Evolutionary conservation across 2,113 vertebrate species (phyloP), one percentile per base, ranked within the genome.

Genomic region (Salminus brasiliensis): DNA sequence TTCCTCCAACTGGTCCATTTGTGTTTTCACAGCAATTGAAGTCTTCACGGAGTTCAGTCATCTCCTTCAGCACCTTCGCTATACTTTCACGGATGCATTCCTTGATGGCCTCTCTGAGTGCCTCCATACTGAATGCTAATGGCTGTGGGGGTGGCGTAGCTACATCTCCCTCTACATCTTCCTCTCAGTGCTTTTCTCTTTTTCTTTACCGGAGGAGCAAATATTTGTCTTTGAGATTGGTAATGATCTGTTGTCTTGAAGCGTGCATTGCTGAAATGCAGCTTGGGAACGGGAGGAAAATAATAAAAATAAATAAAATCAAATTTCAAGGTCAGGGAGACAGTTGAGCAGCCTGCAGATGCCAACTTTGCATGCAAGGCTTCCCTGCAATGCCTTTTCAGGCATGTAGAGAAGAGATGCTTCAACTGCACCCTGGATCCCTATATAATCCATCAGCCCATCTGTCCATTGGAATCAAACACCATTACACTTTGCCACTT

Each of bases 171-270:
- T n/a, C n/a, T n/a, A n/a, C 15, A 32, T 39, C 23, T 23, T 39
- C 39, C 32, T 66, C 62, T 39, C 29, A 32, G 30, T 30, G 29
- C 34, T 18, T 66, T 66, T 36, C 9, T 16, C 21, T 21, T 39
- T 65, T 65, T 65, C 30, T 9, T 39, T 36, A 21, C n/a, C 1
- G 12, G 18, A 39, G 62, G 62, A 66, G 21, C 62, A 66, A 66
- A 66, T 66, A 36, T 66, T 66, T 66, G 62, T 66, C 62, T 66
- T 66, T 66, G 62, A 27, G n/a, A 52, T 66, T 66, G 29, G n/a
- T 63, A 47, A 23, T 30, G 15, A 23, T 49, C 60, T 36, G 43
- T 5, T 53, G 53, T 21, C 62, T 53, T 36, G 18, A 18, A 36
- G 34, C 30, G 29, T 32, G 23, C 29, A 0, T 52, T 67, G 1